Evolutionary conservation across 2,113 vertebrate species (phyloP), one percentile per base, ranked within the genome.

Genomic region (Apodemus sylvaticus): DNA sequence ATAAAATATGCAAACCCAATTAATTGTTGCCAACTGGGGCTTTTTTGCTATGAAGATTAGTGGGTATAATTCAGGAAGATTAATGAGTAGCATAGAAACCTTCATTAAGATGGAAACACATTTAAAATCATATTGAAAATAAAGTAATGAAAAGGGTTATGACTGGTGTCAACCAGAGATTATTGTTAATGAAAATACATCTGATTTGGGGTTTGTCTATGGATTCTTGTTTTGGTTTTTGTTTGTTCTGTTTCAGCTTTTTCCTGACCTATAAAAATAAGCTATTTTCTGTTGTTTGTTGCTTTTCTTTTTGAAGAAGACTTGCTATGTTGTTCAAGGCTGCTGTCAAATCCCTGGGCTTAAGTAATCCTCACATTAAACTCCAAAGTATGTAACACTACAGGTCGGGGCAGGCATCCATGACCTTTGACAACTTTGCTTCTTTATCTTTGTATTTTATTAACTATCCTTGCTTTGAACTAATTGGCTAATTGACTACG

Each of bases 1-100:
- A 91, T 96, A 76, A 96, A 81, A 86, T 62, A 93, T 62, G 85
- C n/a, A 85, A 51, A 60, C 31, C 66, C 5, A 78, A 36, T 90
- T 60, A 79, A 9, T 86, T 91, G 85, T 55, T 89, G 74, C 58
- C 68, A 88, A 31, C 4, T 77, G 24, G 42, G 31, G 34, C 16
- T 71, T 70, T 29, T 89, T 53, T 96, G 19, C 7, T 24, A 24
- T 83, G 20, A 94, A 93, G 36, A 68, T 48, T 39, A 76, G 12
- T 86, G 42, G 17, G 45, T 73, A 51, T 94, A 86, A 85, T 79
- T 95, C 78, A 39, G 73, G 66, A n/a, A 85, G 51, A 68, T 70
- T 42, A 48, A 45, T 73, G 53, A 90, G 51, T 24, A 91, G 0
- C 16, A 34, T 51, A 77, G 64, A 88, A 94, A 93, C 4, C 42